Evolutionary conservation across 1,140 invertebrate species (phyloP), one percentile per base, ranked within the genome.

Genomic region (Drosophila mojavensis): DNA sequence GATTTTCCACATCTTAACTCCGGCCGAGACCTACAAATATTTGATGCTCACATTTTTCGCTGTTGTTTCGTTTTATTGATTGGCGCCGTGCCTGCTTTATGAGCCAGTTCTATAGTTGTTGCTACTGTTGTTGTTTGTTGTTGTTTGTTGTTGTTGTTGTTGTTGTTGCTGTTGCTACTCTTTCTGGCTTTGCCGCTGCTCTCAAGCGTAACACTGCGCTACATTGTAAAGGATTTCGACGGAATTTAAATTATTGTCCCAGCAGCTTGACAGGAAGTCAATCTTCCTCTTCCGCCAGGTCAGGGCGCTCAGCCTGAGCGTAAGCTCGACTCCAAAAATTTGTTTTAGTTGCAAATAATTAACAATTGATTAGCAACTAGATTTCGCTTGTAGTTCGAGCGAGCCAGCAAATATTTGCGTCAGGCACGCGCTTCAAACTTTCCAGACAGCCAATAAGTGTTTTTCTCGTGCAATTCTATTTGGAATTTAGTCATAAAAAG

Each of bases 1-100:
- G 81, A 84, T 88, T 88, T 88, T 88, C 84, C 83, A 88, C 83
- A 88, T 88, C 83, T 88, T 88, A 88, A 88, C 84, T 88, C 72
- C 82, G 85, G 74, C 80, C 78, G 69, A 78, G 80, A 77, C 84
- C 80, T 77, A 88, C 83, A 86, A 86, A 86, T 89, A 86, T 86
- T 86, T 86, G 84, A 86, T 89, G 83, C 83, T 73, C 79, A 72
- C 74, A 78, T 88, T 75, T 78, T 75, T 71, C 61, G 61, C 55
- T 78, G 64, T 75, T 76, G 77, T 76, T 79, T 68, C 74, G 56
- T 81, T 88, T 88, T 89, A 88, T 88, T 88, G 83, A 88, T 88
- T 88, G 83, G 85, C 77, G 76, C 68, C 73, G 70, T 78, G 80
- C 67, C 81, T 72, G 77, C 70, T 83, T 81, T 89, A 89, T 89